Evolutionary conservation across 1,140 invertebrate species (phyloP).

Genomic region (Adoxophyes honmai): DNA sequence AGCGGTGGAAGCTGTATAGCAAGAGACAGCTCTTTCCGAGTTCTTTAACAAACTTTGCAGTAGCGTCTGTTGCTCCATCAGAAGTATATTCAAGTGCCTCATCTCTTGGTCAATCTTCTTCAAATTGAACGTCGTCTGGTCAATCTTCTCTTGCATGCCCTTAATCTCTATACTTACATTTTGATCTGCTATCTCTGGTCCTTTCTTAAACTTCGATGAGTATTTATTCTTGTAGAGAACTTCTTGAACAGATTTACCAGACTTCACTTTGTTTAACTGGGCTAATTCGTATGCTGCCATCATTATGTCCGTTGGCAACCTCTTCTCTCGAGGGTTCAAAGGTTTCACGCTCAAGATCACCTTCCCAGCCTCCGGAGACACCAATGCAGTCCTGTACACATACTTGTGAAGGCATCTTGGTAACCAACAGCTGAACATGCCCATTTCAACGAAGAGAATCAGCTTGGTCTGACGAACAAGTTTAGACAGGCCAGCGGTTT

Average conservation of each 20-base stretch:
- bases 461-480: constrained; percentile 83
- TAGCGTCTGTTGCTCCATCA: constrained; percentile 57
- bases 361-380: constrained; percentile 77
- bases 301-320: constrained; percentile 81
- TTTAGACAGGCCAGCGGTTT: constrained; percentile 82
- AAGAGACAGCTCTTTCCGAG: constrained; percentile 32
- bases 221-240: constrained; percentile 61
- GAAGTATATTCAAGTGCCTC: constrained; percentile 56
- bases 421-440: constrained; percentile 79
- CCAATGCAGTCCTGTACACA: constrained; percentile 73
- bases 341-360: constrained; percentile 81
- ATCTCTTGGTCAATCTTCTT: constrained; percentile 71
- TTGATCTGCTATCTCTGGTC: constrained; percentile 41
- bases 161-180: constrained; percentile 60
- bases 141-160: constrained; percentile 69
- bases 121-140: constrained; percentile 66
- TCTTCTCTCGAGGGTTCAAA: constrained; percentile 81
- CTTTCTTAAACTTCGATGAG: constrained; percentile 55
- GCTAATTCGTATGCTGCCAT: constrained; percentile 81
- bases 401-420: constrained; percentile 75
- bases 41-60: constrained; percentile 55
- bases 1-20: constrained; percentile 26
- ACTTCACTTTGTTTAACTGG: constrained; percentile 69
- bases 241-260: constrained; percentile 57
- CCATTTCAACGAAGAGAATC: constrained; percentile 82